These are phyloP conservation scores for Pseudomyrmex sp. DNA, from an alignment of 1,140 invertebrate genomes.

Conservation along the genomic window DNA sequence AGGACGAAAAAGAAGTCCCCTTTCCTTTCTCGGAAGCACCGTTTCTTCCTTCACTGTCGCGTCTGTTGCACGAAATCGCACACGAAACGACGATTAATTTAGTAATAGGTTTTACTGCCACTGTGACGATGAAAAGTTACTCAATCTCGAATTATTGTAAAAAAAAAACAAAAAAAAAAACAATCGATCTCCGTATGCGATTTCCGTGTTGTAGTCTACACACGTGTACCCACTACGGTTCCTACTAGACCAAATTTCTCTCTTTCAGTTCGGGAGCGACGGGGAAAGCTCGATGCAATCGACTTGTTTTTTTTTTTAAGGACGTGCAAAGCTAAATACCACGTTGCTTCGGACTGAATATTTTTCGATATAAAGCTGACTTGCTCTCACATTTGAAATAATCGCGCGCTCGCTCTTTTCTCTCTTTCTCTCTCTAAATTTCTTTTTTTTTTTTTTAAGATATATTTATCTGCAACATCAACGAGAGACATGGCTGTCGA, in stretches of 20 bases:
- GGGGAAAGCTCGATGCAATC: conserved; percentile 5
- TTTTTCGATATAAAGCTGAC: conserved; percentile 28
- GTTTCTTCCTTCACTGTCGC: conserved; percentile 17
- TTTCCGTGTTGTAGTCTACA: not conserved
- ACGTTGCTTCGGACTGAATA: conserved; percentile 25
- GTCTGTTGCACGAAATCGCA: conserved; percentile 27
- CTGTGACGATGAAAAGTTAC: conserved; percentile 11
- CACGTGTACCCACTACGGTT: conserved; percentile 47
- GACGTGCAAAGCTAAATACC: conserved; percentile 17
- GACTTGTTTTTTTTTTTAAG: not conserved
- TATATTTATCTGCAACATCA: conserved; percentile 41
- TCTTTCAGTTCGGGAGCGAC: conserved; percentile 27
- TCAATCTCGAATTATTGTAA: conserved; percentile 1
- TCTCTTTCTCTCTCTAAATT: too few species aligned
- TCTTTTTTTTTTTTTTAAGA: not conserved
- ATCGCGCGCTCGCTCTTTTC: not conserved
- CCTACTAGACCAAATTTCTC: conserved; percentile 49
- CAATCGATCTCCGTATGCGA: conserved; percentile 43
- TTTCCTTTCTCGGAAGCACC: conserved; percentile 1
- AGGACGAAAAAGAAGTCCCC: not conserved
- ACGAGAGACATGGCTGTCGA: not conserved
- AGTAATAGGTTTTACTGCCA: conserved; percentile 33
- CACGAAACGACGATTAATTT: conserved; percentile 30
- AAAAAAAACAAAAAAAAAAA: not conserved
- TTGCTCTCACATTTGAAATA: not conserved